phyloP scores from a whole-genome alignment of 2,888 invertebrate species.

The Epirrita christyi region DNA sequence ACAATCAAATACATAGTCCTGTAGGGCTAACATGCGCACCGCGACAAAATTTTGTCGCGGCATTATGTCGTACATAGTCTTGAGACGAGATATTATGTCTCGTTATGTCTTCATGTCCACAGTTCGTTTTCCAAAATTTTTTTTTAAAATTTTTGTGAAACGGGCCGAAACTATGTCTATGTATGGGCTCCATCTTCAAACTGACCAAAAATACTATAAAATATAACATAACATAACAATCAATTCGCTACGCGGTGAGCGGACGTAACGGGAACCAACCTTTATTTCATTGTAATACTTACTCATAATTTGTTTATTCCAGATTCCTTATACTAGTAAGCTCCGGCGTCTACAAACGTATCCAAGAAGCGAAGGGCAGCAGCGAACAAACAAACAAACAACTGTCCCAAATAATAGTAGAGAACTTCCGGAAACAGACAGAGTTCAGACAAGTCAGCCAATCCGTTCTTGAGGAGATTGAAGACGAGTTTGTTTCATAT shows the following conservation, averaged over 20 bases:
- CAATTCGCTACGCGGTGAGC: neutral
- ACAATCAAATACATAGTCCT: too few relatives aligned
- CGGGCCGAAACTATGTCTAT: too few relatives aligned
- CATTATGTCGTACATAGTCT: too few relatives aligned
- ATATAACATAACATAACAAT: too few relatives aligned
- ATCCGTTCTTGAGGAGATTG: conserved; percentile 93
- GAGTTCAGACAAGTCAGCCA: conserved; percentile 93
- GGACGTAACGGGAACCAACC: neutral
- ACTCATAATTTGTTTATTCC: conserved; percentile 39
- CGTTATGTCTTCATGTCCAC: too few relatives aligned
- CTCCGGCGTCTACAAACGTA: conserved; percentile 92
- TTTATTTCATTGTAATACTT: neutral
- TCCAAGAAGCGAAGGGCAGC: conserved; percentile 89
- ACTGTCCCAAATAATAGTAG: conserved; percentile 91
- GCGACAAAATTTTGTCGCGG: too few relatives aligned
- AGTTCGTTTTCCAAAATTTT: too few relatives aligned
- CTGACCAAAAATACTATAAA: too few relatives aligned
- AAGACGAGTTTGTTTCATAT: conserved; percentile 92
- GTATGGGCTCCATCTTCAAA: too few relatives aligned
- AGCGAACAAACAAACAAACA: conserved; percentile 92
- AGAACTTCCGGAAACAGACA: conserved; percentile 92
- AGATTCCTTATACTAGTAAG: conserved; percentile 94
- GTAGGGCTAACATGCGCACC: too few relatives aligned
- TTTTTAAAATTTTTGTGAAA: too few relatives aligned
- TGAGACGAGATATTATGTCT: too few relatives aligned